These are phyloP conservation scores for Eupithecia subumbrata DNA, from an alignment of 2,888 invertebrate genomes.

Conservation along the genomic window DNA sequence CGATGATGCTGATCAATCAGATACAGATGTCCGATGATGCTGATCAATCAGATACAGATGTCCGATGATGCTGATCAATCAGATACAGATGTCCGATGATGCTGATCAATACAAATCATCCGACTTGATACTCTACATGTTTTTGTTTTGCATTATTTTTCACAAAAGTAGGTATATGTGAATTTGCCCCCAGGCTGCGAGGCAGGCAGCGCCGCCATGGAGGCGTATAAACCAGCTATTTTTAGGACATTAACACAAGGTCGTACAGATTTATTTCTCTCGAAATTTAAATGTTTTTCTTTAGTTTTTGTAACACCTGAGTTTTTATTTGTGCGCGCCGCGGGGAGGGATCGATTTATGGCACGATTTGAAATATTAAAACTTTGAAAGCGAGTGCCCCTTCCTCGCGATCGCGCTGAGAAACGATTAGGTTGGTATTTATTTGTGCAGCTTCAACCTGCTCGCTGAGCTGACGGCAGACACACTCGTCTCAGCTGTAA, in stretches of 20 bases:
- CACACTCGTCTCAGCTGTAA: neutral
- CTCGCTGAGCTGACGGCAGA: neutral
- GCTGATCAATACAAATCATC: too few species aligned
- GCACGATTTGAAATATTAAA: neutral
- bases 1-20: too few species aligned
- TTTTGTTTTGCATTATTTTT: constrained; percentile 3
- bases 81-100: too few species aligned
- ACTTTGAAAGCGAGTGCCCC: neutral
- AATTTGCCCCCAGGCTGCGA: constrained; percentile 29
- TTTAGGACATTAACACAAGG: constrained; percentile 34
- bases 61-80: too few species aligned
- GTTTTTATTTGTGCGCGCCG: constrained; percentile 5
- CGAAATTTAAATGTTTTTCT: constrained; percentile 29
- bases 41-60: too few species aligned
- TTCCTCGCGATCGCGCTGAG: neutral
- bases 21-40: too few species aligned
- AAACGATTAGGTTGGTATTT: neutral
- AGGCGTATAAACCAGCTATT: constrained; percentile 30
- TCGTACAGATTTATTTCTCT: constrained; percentile 32
- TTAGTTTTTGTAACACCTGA: constrained; percentile 29
- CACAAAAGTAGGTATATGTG: constrained; percentile 33
- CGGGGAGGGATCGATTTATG: constrained; percentile 9
- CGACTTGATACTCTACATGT: neutral
- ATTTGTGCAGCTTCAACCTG: neutral
- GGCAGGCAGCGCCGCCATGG: constrained; percentile 21